Base-by-base conservation (phyloP, 92 coral and sea anemone species). In the Siderastrea radians region DNA sequence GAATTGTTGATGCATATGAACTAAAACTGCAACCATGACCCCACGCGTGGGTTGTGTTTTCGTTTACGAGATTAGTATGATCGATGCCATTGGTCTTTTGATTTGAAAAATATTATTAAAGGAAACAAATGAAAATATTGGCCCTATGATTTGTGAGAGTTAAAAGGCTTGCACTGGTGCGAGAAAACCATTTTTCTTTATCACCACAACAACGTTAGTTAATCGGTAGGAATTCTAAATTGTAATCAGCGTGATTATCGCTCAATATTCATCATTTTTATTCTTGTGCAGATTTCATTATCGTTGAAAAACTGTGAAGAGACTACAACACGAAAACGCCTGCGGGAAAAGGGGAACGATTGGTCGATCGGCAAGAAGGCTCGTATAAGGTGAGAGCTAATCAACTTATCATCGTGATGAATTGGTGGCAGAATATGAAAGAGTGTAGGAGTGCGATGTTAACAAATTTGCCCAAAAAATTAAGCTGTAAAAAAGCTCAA, bases 191-290 rank as follows among this genome's bases (percentile, higher is more conserved):
- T 78, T 78, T 57, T 50, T 15, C 2, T n/a, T 7, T 17, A 81
- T 81, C 60, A 9, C 77, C 85, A 43, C 13, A 57, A 72, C 59
- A 68, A 81, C 85, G 71, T 50, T 12, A 4, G 47, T 14, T 55
- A 19, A 66, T 66, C 49, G 51, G 75, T 3, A 67, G 84, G 61
- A 80, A 80, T 80, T 51, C 46, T 2, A 80, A 50, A 53, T n/a
- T 65, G 11, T 47, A 63, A 48, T 43, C 52, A 72, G 59, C 26
- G 57, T 49, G 77, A 72, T 43, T 15, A 49, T 19, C 1, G 49
- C 2, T 67, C 43, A 68, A 38, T 67, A 67, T 61, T 14, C 11
- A 19, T 53, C 71, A 6, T 55, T 51, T 51, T 26, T 16, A 19
- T 81, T 67, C 43, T 53, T 81, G 52, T 81, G 16, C 47, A 53